Percentiles rank a stretch among this genome's conserved stretches.
Conservation (phyloP, 2,888 invertebrate genomes). For the Dryomyza anilis region DNA sequence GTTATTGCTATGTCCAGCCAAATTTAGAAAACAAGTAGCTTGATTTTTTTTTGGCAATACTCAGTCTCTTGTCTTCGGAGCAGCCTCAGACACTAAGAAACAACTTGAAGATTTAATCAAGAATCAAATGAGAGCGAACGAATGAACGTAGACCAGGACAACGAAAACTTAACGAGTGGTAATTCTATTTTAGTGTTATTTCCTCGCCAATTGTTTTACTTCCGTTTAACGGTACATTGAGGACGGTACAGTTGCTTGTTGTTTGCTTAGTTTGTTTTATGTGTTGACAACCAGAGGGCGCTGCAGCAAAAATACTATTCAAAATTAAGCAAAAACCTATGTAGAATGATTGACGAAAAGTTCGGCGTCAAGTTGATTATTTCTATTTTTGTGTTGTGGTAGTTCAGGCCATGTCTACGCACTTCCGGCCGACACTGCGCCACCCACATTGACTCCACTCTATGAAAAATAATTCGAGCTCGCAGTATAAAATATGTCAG, state of each 20-base stretch:
- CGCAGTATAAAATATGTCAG: not conserved
- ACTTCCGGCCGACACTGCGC: conserved; percentile 2
- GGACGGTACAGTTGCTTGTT: too few species aligned
- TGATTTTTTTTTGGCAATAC: too few species aligned
- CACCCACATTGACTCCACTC: not conserved
- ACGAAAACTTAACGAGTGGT: conserved; percentile 39
- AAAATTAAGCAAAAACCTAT: not conserved
- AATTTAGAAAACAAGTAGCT: too few species aligned
- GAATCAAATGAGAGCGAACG: not conserved
- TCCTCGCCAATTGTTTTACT: conserved; percentile 51
- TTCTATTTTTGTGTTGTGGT: too few species aligned
- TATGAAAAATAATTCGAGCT: not conserved
- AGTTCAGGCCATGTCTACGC: not conserved
- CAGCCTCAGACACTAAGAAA: conserved; percentile 22
- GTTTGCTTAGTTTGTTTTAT: too few species aligned
- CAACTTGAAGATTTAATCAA: conserved; percentile 34
- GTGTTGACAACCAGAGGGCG: not conserved
- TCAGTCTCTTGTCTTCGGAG: not conserved
- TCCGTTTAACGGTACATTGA: conserved; percentile 37
- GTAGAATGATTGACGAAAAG: not conserved
- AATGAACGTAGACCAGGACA: conserved; percentile 15
- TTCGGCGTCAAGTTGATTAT: too few species aligned
- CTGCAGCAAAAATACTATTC: not conserved
- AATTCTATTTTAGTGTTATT: conserved; percentile 52
- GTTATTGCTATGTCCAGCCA: not conserved